Conservation (phyloP, 2,113 vertebrate species). For the Myotis brandtii region DNA sequence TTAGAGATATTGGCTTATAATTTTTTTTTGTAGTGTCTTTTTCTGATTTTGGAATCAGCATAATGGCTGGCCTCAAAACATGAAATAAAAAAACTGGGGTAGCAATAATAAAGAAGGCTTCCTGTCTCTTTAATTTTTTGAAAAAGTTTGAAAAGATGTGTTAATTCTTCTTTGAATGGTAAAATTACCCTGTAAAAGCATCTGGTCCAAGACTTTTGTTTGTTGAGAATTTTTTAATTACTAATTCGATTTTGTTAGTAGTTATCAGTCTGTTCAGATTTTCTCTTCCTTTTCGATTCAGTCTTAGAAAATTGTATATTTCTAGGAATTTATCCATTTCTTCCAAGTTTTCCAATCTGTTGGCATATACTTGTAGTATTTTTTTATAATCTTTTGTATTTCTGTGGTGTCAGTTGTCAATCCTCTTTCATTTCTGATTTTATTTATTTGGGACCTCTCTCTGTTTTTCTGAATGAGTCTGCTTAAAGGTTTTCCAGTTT, state of each 20-base stretch:
- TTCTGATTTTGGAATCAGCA: background rate
- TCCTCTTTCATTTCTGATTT: background rate
- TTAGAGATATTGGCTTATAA: background rate
- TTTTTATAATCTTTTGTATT: too few relatives aligned
- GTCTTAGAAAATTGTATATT: too few relatives aligned
- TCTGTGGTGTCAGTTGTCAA: too few relatives aligned
- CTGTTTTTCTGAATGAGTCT: too few relatives aligned
- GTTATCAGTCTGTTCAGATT: too few relatives aligned
- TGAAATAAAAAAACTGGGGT: background rate
- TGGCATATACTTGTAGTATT: too few relatives aligned
- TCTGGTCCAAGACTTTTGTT: background rate
- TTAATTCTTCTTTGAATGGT: background rate
- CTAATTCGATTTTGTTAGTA: too few relatives aligned
- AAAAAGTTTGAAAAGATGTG: background rate
- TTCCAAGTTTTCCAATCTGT: too few relatives aligned
- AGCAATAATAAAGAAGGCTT: background rate
- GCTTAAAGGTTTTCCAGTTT: too few relatives aligned
- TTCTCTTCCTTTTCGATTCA: too few relatives aligned
- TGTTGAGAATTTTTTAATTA: too few relatives aligned
- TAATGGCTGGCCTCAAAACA: background rate
- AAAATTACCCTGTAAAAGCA: background rate
- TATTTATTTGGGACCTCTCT: background rate
- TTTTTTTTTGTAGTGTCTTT: background rate
- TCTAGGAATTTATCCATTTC: too few relatives aligned
- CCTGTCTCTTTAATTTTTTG: background rate